Base-by-base conservation (phyloP, 2,888 invertebrate species). In the Microchrysa polita region DNA sequence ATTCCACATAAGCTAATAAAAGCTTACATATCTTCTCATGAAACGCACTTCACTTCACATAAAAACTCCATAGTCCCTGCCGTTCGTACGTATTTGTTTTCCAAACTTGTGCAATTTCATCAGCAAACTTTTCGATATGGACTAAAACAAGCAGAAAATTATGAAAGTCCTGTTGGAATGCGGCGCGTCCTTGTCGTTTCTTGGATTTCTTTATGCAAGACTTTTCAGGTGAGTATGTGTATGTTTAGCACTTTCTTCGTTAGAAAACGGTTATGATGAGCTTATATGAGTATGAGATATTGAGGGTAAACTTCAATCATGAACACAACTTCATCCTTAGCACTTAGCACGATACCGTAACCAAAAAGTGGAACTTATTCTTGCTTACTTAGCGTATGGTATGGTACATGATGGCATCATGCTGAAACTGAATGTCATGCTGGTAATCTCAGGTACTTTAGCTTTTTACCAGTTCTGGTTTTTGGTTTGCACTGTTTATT, bases 91-190 rank as follows among this genome's bases (percentile, higher is more conserved):
- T n/a, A n/a, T 48, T 48, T 10, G 48, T 48, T 48, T 48, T 48
- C 12, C 48, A 48, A 48, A 48, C 48, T 48, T 48, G 48, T 48
- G 48, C 48, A 48, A 48, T 48, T 48, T 48, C 48, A 48, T 48
- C 48, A 48, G 16, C 2, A 48, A 48, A 48, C 48, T 48, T 34
- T 48, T 48, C 48, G 48, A 48, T 48, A 48, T 48, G 48, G 48
- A 48, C 48, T 48, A 48, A 48, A 48, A n/a, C 48, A 48, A 48
- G 48, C 48, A 48, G 48, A 48, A 48, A 48, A 48, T 48, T 48
- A 48, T n/a, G 48, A n/a, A 48, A 48, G 48, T 4, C 48, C 48
- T n/a, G n/a, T n/a, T n/a, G n/a, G n/a, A 12, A 5, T 12, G 5
- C 48, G 7, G 7, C 27, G 14, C 48, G 4, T n/a, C 48, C 48